Percentiles rank a stretch among this genome's conserved stretches.
Conservation (phyloP, 2,888 invertebrate genomes). For the Plagiodera versicolora region DNA sequence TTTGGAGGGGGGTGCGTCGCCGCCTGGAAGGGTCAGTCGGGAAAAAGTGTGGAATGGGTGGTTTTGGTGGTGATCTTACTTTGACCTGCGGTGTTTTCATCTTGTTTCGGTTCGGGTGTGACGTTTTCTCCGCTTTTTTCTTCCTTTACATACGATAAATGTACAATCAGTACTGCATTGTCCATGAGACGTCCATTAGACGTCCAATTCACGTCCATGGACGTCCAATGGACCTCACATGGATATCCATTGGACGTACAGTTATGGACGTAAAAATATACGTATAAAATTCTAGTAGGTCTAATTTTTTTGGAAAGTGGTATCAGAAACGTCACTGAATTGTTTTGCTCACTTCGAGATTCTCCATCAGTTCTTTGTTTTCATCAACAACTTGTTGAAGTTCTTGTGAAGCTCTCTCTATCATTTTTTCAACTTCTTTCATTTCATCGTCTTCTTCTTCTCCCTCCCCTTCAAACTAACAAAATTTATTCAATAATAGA, state of each 20-base stretch:
- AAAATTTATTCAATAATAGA: too few relatives aligned
- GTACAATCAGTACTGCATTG: too few relatives aligned
- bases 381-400: conserved; percentile 46
- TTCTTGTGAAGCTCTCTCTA: conserved; percentile 43
- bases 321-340: neutral
- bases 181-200: too few relatives aligned
- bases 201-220: too few relatives aligned
- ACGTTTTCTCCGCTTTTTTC: neutral
- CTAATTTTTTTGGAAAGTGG: too few relatives aligned
- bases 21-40: neutral
- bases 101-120: neutral
- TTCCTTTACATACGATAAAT: neutral
- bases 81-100: neutral
- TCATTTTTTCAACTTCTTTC: conserved; percentile 47
- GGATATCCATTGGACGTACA: too few relatives aligned
- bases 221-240: too few relatives aligned
- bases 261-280: too few relatives aligned
- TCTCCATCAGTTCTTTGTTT: conserved; percentile 41
- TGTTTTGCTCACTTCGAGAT: conserved; percentile 23
- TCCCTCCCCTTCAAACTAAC: neutral
- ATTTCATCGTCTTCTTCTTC: conserved; percentile 40
- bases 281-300: too few relatives aligned
- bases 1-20: conserved; percentile 29
- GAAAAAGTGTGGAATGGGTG: neutral
- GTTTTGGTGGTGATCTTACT: neutral